A percentile compares a stretch with the other conserved stretches of the same genome.
Evolutionary conservation across 2,113 vertebrate species (phyloP).

Genomic region (Sitta europaea): DNA sequence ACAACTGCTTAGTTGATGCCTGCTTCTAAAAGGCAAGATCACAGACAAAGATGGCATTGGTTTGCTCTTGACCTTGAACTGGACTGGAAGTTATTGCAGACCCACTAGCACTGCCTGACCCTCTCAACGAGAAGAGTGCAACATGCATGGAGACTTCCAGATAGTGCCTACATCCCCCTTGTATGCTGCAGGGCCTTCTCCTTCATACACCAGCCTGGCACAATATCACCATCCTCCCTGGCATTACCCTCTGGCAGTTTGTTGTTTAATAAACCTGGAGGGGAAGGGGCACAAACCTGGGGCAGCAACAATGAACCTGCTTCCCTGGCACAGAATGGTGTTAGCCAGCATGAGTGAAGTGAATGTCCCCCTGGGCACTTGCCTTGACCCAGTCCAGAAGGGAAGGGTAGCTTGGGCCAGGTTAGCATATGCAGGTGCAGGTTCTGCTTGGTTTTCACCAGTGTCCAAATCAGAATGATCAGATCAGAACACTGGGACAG

Average conservation of each 20-base stretch:
- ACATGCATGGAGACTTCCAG: neutral
- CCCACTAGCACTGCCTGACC: neutral
- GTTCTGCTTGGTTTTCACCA: neutral
- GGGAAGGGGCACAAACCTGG: neutral
- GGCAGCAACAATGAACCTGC: neutral
- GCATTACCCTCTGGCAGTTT: neutral
- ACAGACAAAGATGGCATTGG: neutral
- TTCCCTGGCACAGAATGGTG: neutral
- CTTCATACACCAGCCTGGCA: neutral
- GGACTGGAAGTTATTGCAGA: neutral
- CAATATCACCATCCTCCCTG: neutral
- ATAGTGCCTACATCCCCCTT: neutral
- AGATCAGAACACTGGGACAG: neutral
- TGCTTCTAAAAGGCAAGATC: neutral
- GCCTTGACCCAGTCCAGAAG: neutral
- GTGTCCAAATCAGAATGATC: neutral
- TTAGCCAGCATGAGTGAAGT: neutral
- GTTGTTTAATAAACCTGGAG: neutral
- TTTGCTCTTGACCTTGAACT: neutral
- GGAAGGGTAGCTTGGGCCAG: neutral
- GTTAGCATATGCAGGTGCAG: rapidly evolving
- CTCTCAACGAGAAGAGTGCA: neutral
- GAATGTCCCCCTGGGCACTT: neutral
- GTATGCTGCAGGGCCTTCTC: neutral
- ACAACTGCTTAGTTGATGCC: neutral